Percentiles rank a stretch among this genome's conserved stretches.
Evolutionary conservation across 2,113 vertebrate genomes (phyloP).

Genomic region (Coregonus clupeaformis): DNA sequence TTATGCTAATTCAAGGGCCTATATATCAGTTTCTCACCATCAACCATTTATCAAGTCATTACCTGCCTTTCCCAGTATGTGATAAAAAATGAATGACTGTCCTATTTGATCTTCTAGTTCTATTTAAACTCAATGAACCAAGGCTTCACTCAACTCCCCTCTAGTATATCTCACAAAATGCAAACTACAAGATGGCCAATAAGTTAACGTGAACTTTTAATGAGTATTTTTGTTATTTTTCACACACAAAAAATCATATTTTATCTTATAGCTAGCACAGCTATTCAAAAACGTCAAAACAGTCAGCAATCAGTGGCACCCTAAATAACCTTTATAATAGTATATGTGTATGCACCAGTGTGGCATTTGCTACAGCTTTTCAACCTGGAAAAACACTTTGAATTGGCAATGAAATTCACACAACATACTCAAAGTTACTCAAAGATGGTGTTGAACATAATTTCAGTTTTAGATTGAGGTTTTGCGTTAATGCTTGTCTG

Average conservation of each 20-base stretch:
- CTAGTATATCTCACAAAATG: constrained; percentile 20
- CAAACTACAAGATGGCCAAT: not conserved
- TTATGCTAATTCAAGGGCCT: constrained; percentile 18
- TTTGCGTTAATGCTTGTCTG: constrained; percentile 14
- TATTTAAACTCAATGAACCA: constrained; percentile 6
- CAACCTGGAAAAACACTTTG: not conserved
- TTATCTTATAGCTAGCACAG: not conserved
- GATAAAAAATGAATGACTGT: constrained; percentile 65
- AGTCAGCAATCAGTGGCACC: not conserved
- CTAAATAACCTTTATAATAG: not conserved
- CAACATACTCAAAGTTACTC: not conserved
- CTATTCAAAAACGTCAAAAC: not conserved
- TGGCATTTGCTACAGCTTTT: not conserved
- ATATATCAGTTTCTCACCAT: constrained; percentile 62
- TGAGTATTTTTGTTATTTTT: not conserved
- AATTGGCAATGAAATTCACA: not conserved
- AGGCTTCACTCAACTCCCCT: constrained; percentile 16
- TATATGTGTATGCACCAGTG: not conserved
- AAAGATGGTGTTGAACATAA: not conserved
- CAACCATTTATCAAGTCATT: constrained; percentile 62
- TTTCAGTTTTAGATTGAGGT: not conserved
- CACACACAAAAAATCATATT: not conserved
- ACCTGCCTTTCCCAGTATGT: constrained; percentile 36
- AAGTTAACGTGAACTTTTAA: constrained; percentile 1
- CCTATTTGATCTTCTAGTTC: not conserved